Evolutionary conservation across 2,888 invertebrate genomes (phyloP), one percentile per base, ranked within the genome.

Genomic region (Agrilus biguttatus): DNA sequence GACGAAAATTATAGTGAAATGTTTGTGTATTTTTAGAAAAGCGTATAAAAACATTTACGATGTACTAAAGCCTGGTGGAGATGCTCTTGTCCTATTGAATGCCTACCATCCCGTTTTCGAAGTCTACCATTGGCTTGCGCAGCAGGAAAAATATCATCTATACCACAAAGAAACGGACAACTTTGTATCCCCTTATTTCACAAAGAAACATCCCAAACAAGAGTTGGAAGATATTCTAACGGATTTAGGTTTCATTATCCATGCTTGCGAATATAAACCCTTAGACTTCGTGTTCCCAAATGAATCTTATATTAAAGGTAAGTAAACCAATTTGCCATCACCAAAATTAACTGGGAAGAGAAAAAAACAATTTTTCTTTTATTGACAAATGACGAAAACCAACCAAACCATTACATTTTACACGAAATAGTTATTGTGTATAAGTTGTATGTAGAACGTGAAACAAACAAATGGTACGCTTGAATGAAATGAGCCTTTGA

Each of bases 81-180:
- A 78, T 51, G 74, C 77, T 34, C 60, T 85, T 10, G 59, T 84
- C 4, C 70, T 77, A 21, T 83, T 84, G 53, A 60, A 82, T 14
- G 80, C 79, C 0, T 71, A 71, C 45, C 78, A 78, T 63, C 75
- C 77, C 0, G 71, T 81, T 6, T 84, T 74, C 56, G 75, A 80
- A 33, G 72, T 80, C 1, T 84, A 80, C 58, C 68, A 75, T 36
- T 65, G 63, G 12, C 60, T 84, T 47, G 68, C 76, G 1, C 59
- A 65, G 38, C 65, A 67, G 40, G 59, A 66, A 2, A 54, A 49
- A 53, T 85, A 83, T 77, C 60, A 66, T 14, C 52, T 57, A 2
- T 83, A 79, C 58, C 77, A 82, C 68, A 63, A 70, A 56, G 77
- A 81, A 53, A 73, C 75, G 3, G 67, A 72, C 41, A 70, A 73